Percentiles rank a stretch among this genome's conserved stretches.
These are phyloP conservation scores for Papilio polyxenes DNA, from an alignment of 1,140 invertebrate species.

Conservation along the genomic window DNA sequence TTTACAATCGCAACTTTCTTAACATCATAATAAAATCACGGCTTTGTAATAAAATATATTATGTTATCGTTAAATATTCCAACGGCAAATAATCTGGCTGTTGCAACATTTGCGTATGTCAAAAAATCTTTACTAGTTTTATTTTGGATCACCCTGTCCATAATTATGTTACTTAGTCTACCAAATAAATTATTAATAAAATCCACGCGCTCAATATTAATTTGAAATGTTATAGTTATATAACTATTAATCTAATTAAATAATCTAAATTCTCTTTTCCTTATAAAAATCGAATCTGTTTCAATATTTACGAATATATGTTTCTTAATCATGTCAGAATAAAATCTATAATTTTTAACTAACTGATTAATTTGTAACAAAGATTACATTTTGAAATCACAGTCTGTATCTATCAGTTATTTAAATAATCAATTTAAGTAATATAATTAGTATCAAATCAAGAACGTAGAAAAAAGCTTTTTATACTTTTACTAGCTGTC, in stretches of 20 bases:
- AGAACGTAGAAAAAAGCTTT: neutral
- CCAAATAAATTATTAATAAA: neutral
- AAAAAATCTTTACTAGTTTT: neutral
- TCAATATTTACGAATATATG: neutral
- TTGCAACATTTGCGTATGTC: neutral
- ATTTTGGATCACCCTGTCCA: neutral
- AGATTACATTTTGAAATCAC: neutral
- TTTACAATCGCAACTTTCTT: conserved; percentile 10
- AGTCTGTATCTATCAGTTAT: neutral
- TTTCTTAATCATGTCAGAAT: conserved; percentile 4
- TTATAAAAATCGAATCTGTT: neutral
- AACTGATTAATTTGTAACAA: neutral
- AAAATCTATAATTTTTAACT: conserved; percentile 15
- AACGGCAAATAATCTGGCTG: neutral
- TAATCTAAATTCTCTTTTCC: neutral
- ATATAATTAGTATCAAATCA: neutral
- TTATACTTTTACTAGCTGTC: neutral
- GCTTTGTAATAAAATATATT: neutral
- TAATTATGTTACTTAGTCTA: neutral
- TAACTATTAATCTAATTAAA: neutral
- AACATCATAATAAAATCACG: conserved; percentile 19
- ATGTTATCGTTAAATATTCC: neutral
- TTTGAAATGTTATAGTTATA: neutral
- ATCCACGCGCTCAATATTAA: neutral
- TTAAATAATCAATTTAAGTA: too few species aligned